These are phyloP conservation scores for Bufo bufo DNA, from an alignment of 2,113 vertebrate species.

Conservation along the genomic window DNA sequence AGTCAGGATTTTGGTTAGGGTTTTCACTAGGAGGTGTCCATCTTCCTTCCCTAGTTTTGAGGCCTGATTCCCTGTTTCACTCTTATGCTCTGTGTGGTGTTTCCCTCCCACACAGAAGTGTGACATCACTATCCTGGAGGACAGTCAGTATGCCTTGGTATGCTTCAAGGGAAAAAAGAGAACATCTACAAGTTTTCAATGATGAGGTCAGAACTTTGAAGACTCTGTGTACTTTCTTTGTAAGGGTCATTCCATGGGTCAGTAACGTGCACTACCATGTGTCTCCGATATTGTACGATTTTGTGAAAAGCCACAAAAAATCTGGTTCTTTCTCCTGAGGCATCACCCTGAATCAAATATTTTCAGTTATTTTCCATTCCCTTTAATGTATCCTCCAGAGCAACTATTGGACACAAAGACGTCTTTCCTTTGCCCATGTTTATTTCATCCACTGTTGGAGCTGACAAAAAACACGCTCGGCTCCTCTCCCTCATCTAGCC, in stretches of 20 bases:
- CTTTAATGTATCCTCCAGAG: not conserved
- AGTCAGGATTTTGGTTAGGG: too few species aligned
- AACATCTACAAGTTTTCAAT: not conserved
- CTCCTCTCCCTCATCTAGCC: not conserved
- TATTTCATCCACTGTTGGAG: not conserved
- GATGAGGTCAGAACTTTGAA: not conserved
- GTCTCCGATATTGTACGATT: too few species aligned
- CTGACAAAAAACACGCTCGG: not conserved
- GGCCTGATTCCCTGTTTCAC: too few species aligned
- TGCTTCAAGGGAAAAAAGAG: not conserved
- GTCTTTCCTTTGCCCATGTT: not conserved
- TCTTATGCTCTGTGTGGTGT: too few species aligned
- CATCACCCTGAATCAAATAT: not conserved
- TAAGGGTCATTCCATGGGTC: too few species aligned
- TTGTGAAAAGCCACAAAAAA: too few species aligned
- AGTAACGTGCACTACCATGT: too few species aligned
- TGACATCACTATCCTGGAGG: not conserved
- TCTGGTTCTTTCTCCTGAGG: too few species aligned
- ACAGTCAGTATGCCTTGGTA: not conserved
- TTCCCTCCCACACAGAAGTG: too few species aligned
- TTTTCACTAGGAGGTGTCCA: too few species aligned
- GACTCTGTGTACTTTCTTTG: not conserved
- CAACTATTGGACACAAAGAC: not conserved
- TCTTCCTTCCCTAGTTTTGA: too few species aligned
- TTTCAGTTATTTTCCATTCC: not conserved